These are phyloP conservation scores for Glyphotaelius pellucidus DNA, from an alignment of 2,888 invertebrate species.

Conservation along the genomic window DNA sequence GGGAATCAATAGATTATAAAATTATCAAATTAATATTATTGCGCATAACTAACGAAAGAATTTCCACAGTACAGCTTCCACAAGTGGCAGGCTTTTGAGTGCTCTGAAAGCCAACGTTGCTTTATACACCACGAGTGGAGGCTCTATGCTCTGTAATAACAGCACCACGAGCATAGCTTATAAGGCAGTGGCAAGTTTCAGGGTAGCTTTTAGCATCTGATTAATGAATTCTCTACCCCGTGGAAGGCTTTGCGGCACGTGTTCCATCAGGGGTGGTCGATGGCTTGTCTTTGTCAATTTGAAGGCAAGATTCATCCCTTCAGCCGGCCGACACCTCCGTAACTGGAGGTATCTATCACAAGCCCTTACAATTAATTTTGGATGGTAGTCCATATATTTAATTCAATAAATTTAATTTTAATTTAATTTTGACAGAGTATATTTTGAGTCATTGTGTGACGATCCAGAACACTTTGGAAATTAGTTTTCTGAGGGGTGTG, in stretches of 20 bases:
- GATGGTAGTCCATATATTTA: background rate
- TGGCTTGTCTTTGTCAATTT: constrained; percentile 34
- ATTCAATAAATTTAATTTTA: too few relatives aligned
- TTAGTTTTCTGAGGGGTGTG: too few relatives aligned
- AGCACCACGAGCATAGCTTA: background rate
- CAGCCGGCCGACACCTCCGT: background rate
- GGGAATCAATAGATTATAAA: too few relatives aligned
- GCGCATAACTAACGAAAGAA: background rate
- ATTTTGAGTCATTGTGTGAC: too few relatives aligned
- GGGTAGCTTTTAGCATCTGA: constrained; percentile 37
- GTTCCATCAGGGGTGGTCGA: constrained; percentile 34
- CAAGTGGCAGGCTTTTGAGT: background rate
- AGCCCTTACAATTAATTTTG: background rate
- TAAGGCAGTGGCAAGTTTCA: constrained; percentile 10
- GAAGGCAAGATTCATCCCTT: background rate
- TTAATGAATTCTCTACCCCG: constrained; percentile 45
- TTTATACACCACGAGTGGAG: background rate
- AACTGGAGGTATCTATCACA: background rate
- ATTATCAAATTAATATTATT: background rate
- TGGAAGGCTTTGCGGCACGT: constrained; percentile 34
- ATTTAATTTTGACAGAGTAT: too few relatives aligned
- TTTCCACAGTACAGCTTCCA: background rate
- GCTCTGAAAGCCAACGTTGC: background rate
- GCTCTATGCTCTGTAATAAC: background rate
- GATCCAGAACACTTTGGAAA: too few relatives aligned